Evolutionary conservation across 2,113 vertebrate species (phyloP).

Genomic region (Craseonycteris thonglongyai): DNA sequence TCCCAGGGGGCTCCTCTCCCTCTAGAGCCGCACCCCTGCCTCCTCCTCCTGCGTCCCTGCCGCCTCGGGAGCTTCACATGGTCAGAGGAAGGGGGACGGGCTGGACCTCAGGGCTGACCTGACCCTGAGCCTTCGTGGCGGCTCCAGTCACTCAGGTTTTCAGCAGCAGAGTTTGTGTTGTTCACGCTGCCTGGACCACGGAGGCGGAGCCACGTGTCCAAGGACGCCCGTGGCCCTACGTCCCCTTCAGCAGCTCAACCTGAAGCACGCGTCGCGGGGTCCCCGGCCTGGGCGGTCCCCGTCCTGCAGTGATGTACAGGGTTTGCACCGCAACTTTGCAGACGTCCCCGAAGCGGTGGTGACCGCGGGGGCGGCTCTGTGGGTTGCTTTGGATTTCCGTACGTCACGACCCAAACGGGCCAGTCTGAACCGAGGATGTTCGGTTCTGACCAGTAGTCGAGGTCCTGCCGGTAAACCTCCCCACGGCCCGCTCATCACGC

Average conservation of each 20-base stretch:
- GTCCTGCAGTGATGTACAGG: too few relatives aligned
- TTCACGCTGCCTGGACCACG: not conserved
- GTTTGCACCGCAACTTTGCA: too few relatives aligned
- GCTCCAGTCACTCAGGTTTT: not conserved
- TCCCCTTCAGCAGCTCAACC: too few relatives aligned
- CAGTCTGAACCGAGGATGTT: not conserved
- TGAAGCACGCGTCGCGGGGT: too few relatives aligned
- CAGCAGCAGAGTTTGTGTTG: not conserved
- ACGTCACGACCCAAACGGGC: not conserved
- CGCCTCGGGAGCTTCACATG: not conserved
- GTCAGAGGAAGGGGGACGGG: not conserved
- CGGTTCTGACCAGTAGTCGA: not conserved
- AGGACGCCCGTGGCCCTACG: too few relatives aligned
- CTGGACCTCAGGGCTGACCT: not conserved
- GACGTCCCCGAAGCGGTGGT: too few relatives aligned
- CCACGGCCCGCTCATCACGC: not conserved
- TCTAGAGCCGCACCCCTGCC: too few relatives aligned
- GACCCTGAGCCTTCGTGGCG: not conserved
- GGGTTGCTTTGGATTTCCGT: not conserved
- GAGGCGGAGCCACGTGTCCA: too few relatives aligned
- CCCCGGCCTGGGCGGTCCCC: too few relatives aligned
- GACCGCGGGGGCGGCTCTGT: accelerated
- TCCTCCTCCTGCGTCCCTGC: not conserved
- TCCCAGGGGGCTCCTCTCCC: too few relatives aligned
- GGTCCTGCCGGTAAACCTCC: not conserved